Evolutionary conservation across 2,113 vertebrate genomes (phyloP).

Genomic region (Eptesicus fuscus): DNA sequence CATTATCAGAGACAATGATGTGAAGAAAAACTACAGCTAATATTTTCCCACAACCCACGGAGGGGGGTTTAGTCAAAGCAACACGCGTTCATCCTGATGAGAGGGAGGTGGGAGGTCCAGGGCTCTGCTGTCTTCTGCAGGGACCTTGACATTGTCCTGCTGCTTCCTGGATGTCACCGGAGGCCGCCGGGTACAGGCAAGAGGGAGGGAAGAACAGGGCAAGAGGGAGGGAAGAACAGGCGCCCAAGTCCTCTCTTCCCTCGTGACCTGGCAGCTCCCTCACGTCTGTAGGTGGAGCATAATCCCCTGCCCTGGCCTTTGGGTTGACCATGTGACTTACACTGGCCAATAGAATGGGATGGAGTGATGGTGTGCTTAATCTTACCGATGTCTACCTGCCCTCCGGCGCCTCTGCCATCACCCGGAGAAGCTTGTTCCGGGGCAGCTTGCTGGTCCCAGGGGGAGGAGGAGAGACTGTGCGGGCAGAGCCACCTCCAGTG

Average conservation of each 20-base stretch:
- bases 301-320: not conserved
- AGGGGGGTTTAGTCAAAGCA: not conserved
- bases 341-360: not conserved
- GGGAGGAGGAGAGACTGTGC: too few species aligned
- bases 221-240: not conserved
- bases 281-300: fast-evolving
- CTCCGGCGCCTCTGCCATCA: not conserved
- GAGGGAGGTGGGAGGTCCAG: not conserved
- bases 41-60: not conserved
- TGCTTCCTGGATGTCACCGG: not conserved
- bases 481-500: not conserved
- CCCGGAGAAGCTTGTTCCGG: fast-evolving
- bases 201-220: not conserved
- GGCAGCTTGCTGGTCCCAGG: not conserved
- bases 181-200: not conserved
- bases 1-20: not conserved
- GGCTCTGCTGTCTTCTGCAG: not conserved
- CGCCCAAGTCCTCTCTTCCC: not conserved
- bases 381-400: not conserved
- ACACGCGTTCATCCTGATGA: not conserved
- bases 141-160: not conserved
- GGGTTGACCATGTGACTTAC: not conserved
- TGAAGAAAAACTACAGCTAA: not conserved
- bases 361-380: too few species aligned
- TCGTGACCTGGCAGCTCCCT: not conserved